Percentiles rank a stretch among this genome's conserved stretches.
phyloP scores from a whole-genome alignment of 1,140 invertebrate genomes.

The Papilio aristodemus region DNA sequence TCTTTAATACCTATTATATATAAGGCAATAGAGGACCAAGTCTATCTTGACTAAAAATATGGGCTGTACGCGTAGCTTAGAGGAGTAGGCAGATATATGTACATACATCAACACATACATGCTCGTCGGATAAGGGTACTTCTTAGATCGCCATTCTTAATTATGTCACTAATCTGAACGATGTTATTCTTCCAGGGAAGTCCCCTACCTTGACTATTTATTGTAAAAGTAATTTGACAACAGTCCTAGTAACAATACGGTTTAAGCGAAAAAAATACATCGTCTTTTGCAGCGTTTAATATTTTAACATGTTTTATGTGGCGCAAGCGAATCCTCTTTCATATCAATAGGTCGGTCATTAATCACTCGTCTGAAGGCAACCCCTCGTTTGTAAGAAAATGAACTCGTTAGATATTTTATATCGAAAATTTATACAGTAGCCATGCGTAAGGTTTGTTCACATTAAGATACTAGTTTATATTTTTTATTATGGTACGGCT shows the following conservation, averaged over 20 bases:
- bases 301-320: conserved; percentile 13
- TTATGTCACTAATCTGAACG: too few relatives aligned
- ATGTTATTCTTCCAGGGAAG: too few relatives aligned
- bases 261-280: not conserved
- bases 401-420: conserved; percentile 13
- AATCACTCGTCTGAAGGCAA: conserved; percentile 3
- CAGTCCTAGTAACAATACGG: not conserved
- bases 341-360: conserved; percentile 7
- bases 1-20: too few relatives aligned
- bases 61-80: too few relatives aligned
- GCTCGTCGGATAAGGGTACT: too few relatives aligned
- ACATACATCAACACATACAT: too few relatives aligned
- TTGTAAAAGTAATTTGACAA: not conserved
- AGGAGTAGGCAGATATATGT: too few relatives aligned
- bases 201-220: not conserved
- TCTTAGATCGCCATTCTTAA: too few relatives aligned
- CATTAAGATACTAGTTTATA: not conserved
- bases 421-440: conserved; percentile 1
- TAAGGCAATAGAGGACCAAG: too few relatives aligned
- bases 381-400: conserved; percentile 20
- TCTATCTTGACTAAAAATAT: too few relatives aligned
- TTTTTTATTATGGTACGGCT: too few relatives aligned
- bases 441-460: not conserved
- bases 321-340: not conserved
- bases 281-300: conserved; percentile 15